Conservation (phyloP, 2,113 vertebrate species). For the Potamarius usumacintae region DNA sequence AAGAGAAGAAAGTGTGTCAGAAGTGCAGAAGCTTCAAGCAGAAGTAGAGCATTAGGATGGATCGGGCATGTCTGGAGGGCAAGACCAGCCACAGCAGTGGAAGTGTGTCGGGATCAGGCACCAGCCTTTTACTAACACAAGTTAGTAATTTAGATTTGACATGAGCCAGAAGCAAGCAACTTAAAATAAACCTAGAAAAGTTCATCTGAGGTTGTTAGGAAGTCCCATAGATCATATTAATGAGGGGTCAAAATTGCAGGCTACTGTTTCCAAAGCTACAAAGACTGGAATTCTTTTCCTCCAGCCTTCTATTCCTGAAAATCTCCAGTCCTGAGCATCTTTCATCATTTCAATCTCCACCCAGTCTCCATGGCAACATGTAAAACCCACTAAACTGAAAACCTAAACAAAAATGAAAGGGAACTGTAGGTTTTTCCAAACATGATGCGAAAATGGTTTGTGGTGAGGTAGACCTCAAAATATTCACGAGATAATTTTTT, state of each 20-base stretch:
- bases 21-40: neutral
- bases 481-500: neutral
- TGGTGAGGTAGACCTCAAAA: neutral
- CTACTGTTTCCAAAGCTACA: neutral
- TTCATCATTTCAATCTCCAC: neutral
- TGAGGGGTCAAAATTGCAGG: constrained; percentile 23
- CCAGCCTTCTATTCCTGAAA: neutral
- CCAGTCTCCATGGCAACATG: constrained; percentile 38
- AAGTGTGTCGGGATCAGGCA: neutral
- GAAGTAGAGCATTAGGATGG: neutral
- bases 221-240: constrained; percentile 35
- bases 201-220: neutral
- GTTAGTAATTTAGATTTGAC: constrained; percentile 20
- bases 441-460: neutral
- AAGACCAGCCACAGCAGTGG: neutral
- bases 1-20: neutral
- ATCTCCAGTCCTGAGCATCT: neutral
- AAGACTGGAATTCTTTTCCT: neutral
- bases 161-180: neutral
- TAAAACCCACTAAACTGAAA: constrained; percentile 24
- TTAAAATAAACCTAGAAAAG: constrained; percentile 22
- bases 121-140: neutral
- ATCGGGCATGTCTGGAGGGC: neutral
- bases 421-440: neutral
- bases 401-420: neutral